These are phyloP conservation scores for Lottia gigantea DNA, from an alignment of 2,888 invertebrate species.

Conservation along the genomic window DNA sequence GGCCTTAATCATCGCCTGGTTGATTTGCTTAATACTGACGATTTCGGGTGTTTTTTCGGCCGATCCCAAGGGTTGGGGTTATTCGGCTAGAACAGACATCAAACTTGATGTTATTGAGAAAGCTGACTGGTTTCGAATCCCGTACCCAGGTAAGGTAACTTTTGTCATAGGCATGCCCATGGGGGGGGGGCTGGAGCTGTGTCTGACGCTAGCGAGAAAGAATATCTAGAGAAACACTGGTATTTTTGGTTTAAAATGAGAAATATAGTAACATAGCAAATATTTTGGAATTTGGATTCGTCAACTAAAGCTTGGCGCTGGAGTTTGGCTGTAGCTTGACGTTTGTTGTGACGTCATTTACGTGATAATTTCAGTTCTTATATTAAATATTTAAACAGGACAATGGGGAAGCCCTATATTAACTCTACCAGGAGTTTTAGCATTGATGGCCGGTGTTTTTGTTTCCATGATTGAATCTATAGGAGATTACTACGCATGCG, in stretches of 20 bases:
- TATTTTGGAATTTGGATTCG: background rate
- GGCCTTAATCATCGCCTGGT: constrained; percentile 58
- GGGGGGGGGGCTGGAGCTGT: no score
- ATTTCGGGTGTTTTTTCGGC: constrained; percentile 67
- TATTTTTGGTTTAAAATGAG: no score
- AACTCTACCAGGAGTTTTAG: constrained; percentile 57
- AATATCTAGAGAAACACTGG: no score
- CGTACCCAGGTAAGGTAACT: constrained; percentile 74
- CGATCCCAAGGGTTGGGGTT: constrained; percentile 61
- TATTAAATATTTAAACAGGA: constrained; percentile 68
- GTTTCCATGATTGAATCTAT: constrained; percentile 70
- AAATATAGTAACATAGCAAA: no score
- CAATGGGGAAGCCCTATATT: constrained; percentile 65
- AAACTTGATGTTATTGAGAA: constrained; percentile 46
- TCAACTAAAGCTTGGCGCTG: no score
- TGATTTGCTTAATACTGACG: constrained; percentile 62
- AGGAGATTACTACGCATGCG: constrained; percentile 90
- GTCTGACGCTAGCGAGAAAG: no score
- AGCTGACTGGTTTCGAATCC: constrained; percentile 65
- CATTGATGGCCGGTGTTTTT: constrained; percentile 61
- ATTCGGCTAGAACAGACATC: constrained; percentile 64
- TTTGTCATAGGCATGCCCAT: no score
- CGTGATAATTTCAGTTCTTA: background rate
- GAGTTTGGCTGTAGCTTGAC: no score
- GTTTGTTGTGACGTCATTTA: no score